Evolutionary conservation across 2,113 vertebrate species (phyloP).

Genomic region (Garra rufa): DNA sequence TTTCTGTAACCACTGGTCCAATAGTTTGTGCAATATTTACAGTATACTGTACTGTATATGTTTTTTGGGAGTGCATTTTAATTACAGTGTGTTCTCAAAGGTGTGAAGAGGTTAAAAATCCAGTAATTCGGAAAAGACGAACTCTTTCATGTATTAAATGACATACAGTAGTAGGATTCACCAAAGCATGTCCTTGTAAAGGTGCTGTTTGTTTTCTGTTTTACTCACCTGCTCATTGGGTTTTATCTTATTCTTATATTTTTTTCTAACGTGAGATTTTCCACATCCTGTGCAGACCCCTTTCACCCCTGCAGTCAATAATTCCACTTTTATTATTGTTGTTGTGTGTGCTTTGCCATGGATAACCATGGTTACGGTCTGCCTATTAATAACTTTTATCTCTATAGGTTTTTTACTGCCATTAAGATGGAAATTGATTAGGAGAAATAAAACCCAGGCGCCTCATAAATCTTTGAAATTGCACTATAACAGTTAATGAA

Average conservation of each 20-base stretch:
- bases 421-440: slow-evolving; percentile 60
- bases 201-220: background rate
- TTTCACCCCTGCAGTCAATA: slow-evolving; percentile 8
- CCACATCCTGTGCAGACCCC: background rate
- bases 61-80: background rate
- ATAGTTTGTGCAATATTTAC: background rate
- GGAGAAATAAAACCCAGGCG: slow-evolving; percentile 59
- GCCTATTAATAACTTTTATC: slow-evolving; percentile 54
- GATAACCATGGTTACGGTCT: slow-evolving; percentile 53
- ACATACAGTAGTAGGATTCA: background rate
- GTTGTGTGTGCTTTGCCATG: slow-evolving; percentile 33
- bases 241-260: background rate
- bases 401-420: slow-evolving; percentile 56
- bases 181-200: background rate
- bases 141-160: background rate
- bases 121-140: background rate
- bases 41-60: background rate
- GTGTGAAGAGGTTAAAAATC: background rate
- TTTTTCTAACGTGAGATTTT: slow-evolving; percentile 6
- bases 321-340: slow-evolving; percentile 54
- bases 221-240: background rate
- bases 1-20: background rate
- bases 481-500: slow-evolving; percentile 62
- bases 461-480: slow-evolving; percentile 61
- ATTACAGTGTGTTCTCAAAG: background rate